These are phyloP conservation scores for Paguma larvata DNA, from an alignment of 2,797 vertebrate genomes.

Conservation along the genomic window DNA sequence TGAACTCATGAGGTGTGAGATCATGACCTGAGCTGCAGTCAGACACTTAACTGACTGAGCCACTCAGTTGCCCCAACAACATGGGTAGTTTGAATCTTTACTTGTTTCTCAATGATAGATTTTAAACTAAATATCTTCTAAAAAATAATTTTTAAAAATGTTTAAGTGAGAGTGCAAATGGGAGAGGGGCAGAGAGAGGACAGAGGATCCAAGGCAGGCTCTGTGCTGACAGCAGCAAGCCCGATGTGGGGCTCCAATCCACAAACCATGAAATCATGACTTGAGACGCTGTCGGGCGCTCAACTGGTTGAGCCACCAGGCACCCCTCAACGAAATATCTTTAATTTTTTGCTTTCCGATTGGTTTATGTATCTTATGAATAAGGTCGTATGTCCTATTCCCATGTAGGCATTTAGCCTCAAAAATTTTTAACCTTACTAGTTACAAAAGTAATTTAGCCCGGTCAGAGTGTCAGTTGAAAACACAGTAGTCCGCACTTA, in stretches of 20 bases:
- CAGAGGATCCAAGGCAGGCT: no score
- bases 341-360: background rate
- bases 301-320: no score
- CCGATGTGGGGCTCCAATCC: no score
- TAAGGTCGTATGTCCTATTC: conserved; percentile 45
- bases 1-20: no score
- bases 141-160: no score
- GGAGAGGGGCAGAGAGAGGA: no score
- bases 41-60: no score
- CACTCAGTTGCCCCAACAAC: background rate
- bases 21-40: no score
- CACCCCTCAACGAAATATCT: background rate
- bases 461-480: conserved; percentile 27
- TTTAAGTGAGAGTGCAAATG: no score
- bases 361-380: conserved; percentile 22
- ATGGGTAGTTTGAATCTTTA: conserved; percentile 50
- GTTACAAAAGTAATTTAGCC: conserved; percentile 51
- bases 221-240: no score
- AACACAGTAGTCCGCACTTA: background rate
- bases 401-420: conserved; percentile 6
- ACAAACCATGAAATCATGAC: no score
- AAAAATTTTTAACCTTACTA: conserved; percentile 8
- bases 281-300: no score
- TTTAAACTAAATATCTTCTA: background rate
- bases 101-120: conserved; percentile 32